Percentiles rank a stretch among this genome's conserved stretches.
These are phyloP conservation scores for Melopsittacus undulatus DNA, from an alignment of 2,797 vertebrate genomes.

Conservation along the genomic window DNA sequence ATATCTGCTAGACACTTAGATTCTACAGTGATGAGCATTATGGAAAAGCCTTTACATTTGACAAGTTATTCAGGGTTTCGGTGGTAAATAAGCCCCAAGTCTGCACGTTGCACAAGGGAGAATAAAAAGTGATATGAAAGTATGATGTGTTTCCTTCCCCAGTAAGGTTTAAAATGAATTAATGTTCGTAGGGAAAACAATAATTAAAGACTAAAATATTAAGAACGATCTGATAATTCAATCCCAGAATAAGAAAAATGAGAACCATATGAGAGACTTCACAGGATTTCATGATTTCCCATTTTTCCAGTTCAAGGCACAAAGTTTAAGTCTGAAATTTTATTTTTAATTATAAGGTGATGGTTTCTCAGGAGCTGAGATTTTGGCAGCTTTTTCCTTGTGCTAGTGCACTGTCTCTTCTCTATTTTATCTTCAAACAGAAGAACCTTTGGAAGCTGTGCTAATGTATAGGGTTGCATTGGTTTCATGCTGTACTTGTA, in stretches of 20 bases:
- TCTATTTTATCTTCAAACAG: not conserved
- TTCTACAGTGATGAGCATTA: not conserved
- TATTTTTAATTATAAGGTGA: not conserved
- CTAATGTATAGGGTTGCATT: rapidly evolving
- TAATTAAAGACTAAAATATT: not conserved
- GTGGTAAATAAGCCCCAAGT: not conserved
- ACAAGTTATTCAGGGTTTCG: not conserved
- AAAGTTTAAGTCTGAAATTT: not conserved
- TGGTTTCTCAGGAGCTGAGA: not conserved
- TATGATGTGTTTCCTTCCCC: not conserved
- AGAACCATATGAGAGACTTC: not conserved
- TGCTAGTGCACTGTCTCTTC: not conserved
- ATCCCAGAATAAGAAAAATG: not conserved
- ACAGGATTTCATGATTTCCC: not conserved
- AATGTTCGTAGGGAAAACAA: not conserved
- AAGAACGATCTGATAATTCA: not conserved
- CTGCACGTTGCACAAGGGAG: not conserved
- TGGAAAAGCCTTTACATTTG: not conserved
- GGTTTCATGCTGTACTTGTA: not conserved
- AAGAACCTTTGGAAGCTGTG: not conserved
- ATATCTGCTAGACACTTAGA: not conserved
- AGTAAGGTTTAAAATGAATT: not conserved
- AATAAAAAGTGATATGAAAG: not conserved
- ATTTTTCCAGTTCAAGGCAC: not conserved
- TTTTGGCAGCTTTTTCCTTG: not conserved